Percentiles rank a stretch among this genome's conserved stretches.
Conservation (phyloP, 2,888 invertebrate genomes). For the Nowickia ferox region DNA sequence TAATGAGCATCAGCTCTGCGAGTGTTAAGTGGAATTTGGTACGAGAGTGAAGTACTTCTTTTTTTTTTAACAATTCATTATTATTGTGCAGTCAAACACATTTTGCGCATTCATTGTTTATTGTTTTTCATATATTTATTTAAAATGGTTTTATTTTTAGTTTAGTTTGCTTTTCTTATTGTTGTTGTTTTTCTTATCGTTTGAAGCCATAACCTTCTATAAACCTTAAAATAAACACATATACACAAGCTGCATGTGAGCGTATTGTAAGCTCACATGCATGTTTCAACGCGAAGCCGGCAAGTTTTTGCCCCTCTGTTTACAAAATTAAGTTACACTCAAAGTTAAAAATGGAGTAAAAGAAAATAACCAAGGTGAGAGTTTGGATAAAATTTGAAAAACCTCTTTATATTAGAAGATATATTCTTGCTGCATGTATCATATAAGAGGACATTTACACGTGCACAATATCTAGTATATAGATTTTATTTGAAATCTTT, state of each 20-base stretch:
- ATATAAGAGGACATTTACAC: no score
- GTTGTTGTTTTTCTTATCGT: slow-evolving; percentile 53
- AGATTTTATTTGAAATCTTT: no score
- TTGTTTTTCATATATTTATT: slow-evolving; percentile 78
- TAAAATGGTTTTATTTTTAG: slow-evolving; percentile 69
- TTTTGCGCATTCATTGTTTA: slow-evolving; percentile 74
- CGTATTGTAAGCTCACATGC: slow-evolving; percentile 21
- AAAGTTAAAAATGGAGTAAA: neutral
- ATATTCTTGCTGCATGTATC: no score
- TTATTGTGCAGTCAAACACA: slow-evolving; percentile 69
- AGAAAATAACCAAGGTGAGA: neutral
- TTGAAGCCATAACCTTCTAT: slow-evolving; percentile 53
- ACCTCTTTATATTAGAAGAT: no score
- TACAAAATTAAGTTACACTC: slow-evolving; percentile 9
- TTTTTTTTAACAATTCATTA: slow-evolving; percentile 2
- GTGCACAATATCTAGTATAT: no score
- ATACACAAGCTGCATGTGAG: slow-evolving; percentile 26
- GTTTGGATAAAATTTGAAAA: no score
- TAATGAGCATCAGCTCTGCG: slow-evolving; percentile 5
- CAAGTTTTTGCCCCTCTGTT: neutral
- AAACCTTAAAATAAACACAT: slow-evolving; percentile 52
- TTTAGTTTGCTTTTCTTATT: neutral
- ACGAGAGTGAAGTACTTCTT: slow-evolving; percentile 10
- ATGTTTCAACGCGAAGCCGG: neutral
- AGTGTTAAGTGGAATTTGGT: slow-evolving; percentile 19